Evolutionary conservation across 2,797 vertebrate genomes (phyloP).

Genomic region (Neosilurus mollespiculum): DNA sequence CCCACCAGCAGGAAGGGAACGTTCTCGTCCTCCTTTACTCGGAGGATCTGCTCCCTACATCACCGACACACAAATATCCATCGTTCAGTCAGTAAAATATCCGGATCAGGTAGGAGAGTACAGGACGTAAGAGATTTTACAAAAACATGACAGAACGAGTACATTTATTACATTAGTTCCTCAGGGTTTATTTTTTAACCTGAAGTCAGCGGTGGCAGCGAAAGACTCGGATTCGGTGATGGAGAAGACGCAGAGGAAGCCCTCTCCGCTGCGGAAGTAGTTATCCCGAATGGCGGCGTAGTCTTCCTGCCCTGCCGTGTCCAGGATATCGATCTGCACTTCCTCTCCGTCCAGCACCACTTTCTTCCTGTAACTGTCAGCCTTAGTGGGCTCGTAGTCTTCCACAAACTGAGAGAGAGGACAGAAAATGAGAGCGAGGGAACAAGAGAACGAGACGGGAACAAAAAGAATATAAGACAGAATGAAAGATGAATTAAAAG

Average conservation of each 20-base stretch:
- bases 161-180: not conserved
- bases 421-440: no score
- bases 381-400: constrained; percentile 89
- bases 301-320: constrained; percentile 86
- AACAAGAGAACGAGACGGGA: no score
- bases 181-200: constrained; percentile 62
- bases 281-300: constrained; percentile 87
- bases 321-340: constrained; percentile 86
- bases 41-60: constrained; percentile 83
- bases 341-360: constrained; percentile 86
- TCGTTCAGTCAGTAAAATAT: no score
- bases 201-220: constrained; percentile 85
- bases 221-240: constrained; percentile 87
- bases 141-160: no score
- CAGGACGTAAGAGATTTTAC: no score
- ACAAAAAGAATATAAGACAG: no score
- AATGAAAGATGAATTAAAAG: no score
- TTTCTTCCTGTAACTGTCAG: constrained; percentile 87
- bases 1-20: constrained; percentile 86
- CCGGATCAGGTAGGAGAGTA: not conserved
- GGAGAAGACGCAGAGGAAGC: constrained; percentile 86
- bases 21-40: constrained; percentile 88
- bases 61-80: not conserved
- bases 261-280: constrained; percentile 86
- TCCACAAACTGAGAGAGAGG: constrained; percentile 77